phyloP scores from a whole-genome alignment of 2,888 invertebrate genomes.

The Lasioglossum figueresi region DNA sequence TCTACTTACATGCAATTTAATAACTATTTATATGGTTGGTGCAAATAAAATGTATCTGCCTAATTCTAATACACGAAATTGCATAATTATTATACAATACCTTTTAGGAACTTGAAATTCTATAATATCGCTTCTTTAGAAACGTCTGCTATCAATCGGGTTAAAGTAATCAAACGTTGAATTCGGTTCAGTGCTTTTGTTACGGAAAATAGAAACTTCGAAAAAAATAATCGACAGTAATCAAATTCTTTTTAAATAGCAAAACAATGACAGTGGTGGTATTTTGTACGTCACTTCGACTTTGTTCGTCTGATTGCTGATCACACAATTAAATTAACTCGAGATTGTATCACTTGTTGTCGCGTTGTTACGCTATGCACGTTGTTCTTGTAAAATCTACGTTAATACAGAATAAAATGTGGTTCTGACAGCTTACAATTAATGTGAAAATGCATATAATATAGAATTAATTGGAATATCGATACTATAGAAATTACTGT shows the following conservation, averaged over 20 bases:
- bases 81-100: slow-evolving; percentile 62
- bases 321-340: slow-evolving; percentile 41
- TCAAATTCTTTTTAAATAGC: slow-evolving; percentile 7
- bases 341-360: slow-evolving; percentile 36
- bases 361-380: slow-evolving; percentile 25
- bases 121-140: slow-evolving; percentile 47
- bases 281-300: slow-evolving; percentile 55
- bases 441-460: slow-evolving; percentile 42
- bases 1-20: slow-evolving; percentile 39
- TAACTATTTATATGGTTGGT: slow-evolving; percentile 27
- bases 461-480: slow-evolving; percentile 29
- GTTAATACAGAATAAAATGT: slow-evolving; percentile 19
- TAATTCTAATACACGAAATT: slow-evolving; percentile 54
- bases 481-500: slow-evolving; percentile 19
- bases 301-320: slow-evolving; percentile 23
- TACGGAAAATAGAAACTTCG: slow-evolving; percentile 6
- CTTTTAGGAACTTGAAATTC: slow-evolving; percentile 69
- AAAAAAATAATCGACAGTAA: neutral
- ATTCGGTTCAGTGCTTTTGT: slow-evolving; percentile 14
- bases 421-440: slow-evolving; percentile 32
- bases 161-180: slow-evolving; percentile 40
- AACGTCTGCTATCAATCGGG: slow-evolving; percentile 33
- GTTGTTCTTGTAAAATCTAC: slow-evolving; percentile 27
- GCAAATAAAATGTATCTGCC: slow-evolving; percentile 42
- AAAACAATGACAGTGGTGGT: slow-evolving; percentile 19